These are phyloP conservation scores for Steinernema feltiae DNA, from an alignment of 1,140 invertebrate species.

Conservation along the genomic window DNA sequence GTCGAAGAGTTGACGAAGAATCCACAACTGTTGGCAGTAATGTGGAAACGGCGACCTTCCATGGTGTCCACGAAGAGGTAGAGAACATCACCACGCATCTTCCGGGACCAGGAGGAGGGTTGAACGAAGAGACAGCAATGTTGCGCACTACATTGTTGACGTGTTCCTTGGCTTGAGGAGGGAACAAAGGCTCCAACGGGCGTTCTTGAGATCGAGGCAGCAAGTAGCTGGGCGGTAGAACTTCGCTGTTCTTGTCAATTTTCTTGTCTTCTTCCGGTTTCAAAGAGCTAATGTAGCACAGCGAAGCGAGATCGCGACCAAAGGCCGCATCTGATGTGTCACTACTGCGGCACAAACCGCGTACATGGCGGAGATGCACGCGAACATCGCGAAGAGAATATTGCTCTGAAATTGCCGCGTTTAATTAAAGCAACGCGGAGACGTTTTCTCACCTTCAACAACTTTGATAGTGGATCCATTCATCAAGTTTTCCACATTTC, in stretches of 20 bases:
- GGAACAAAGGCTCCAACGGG: too few relatives aligned
- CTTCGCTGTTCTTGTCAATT: slow-evolving; percentile 70
- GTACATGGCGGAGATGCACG: slow-evolving; percentile 90
- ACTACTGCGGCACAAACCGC: slow-evolving; percentile 86
- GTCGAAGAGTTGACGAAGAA: slow-evolving; percentile 96
- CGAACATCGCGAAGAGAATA: slow-evolving; percentile 94
- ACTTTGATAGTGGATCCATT: slow-evolving; percentile 88
- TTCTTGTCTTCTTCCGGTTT: slow-evolving; percentile 60
- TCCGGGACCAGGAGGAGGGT: slow-evolving; percentile 79
- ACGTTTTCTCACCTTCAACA: slow-evolving; percentile 60
- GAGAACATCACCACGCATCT: slow-evolving; percentile 74
- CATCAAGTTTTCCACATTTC: slow-evolving; percentile 87
- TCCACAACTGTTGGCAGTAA: slow-evolving; percentile 86
- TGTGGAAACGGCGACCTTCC: slow-evolving; percentile 91
- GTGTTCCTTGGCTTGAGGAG: too few relatives aligned
- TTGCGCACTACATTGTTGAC: slow-evolving; percentile 54
- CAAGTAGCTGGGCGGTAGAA: slow-evolving; percentile 82
- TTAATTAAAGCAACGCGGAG: slow-evolving; percentile 17
- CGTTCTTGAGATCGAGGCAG: slow-evolving; percentile 71
- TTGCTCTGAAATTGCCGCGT: slow-evolving; percentile 71
- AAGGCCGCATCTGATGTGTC: slow-evolving; percentile 88
- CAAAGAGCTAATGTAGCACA: slow-evolving; percentile 87
- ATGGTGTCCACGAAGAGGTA: slow-evolving; percentile 89
- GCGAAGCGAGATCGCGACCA: slow-evolving; percentile 86
- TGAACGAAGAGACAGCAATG: slow-evolving; percentile 72